Conservation (phyloP, 2,113 vertebrate genomes). For the Theropithecus gelada region DNA sequence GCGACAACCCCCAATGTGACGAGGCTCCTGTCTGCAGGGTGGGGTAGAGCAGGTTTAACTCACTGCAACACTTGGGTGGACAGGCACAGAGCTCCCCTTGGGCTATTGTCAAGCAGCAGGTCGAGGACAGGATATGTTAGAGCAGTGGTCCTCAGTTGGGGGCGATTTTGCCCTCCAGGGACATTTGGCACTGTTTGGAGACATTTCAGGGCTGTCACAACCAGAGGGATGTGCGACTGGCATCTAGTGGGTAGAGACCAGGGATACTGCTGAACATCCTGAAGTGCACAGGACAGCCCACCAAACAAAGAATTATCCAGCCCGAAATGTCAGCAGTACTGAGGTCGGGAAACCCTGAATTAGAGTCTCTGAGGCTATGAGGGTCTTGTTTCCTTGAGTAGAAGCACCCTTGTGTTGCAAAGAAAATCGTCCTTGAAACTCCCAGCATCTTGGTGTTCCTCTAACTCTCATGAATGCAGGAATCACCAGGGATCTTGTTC, state of each 20-base stretch:
- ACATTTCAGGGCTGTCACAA: not conserved
- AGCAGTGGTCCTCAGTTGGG: not conserved
- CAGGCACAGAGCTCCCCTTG: not conserved
- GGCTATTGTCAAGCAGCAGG: not conserved
- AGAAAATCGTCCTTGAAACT: not conserved
- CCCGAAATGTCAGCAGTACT: not conserved
- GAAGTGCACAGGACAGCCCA: not conserved
- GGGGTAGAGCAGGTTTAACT: not conserved
- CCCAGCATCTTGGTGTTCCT: not conserved
- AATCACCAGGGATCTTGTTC: not conserved
- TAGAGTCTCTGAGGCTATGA: not conserved
- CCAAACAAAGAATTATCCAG: not conserved
- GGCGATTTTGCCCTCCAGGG: not conserved
- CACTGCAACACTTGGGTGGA: not conserved
- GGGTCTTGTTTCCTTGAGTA: not conserved
- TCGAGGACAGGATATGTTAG: accelerated
- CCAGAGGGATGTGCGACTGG: not conserved
- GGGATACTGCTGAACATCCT: not conserved
- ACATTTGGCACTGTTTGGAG: not conserved
- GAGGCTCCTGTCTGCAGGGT: not conserved
- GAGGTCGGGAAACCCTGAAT: not conserved
- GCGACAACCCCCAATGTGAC: accelerated
- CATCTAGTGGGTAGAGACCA: too few species aligned
- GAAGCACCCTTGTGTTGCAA: not conserved
- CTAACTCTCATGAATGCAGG: accelerated